phyloP scores from a whole-genome alignment of 1,140 invertebrate genomes.

The Acyrthosiphon pisum region DNA sequence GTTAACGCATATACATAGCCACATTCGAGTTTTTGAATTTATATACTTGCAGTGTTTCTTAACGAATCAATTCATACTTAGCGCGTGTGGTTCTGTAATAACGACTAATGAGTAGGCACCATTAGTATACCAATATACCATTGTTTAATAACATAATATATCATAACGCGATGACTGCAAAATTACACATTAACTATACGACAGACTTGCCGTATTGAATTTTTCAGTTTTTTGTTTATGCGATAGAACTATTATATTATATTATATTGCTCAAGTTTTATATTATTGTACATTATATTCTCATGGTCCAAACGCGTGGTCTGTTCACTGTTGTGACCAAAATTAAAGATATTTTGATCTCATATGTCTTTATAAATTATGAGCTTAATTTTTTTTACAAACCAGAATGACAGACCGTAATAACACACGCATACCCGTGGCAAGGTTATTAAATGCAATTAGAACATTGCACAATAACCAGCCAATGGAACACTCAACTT shows the following conservation, averaged over 20 bases:
- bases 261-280: background rate
- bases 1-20: background rate
- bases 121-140: background rate
- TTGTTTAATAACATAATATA: background rate
- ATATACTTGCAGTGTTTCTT: background rate
- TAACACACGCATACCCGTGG: background rate
- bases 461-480: conserved; percentile 31
- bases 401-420: background rate
- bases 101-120: background rate
- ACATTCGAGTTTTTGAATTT: background rate
- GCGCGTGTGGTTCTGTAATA: background rate
- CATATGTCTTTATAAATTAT: background rate
- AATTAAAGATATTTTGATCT: background rate
- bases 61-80: background rate
- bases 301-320: background rate
- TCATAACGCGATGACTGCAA: background rate
- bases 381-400: background rate
- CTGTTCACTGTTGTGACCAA: background rate
- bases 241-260: background rate
- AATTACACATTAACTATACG: background rate
- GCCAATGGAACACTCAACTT: conserved; percentile 7
- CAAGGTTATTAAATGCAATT: conserved; percentile 35
- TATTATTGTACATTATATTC: background rate
- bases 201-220: background rate
- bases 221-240: background rate